phyloP scores from a whole-genome alignment of 1,140 invertebrate genomes.

The Laodelphax striatellus region DNA sequence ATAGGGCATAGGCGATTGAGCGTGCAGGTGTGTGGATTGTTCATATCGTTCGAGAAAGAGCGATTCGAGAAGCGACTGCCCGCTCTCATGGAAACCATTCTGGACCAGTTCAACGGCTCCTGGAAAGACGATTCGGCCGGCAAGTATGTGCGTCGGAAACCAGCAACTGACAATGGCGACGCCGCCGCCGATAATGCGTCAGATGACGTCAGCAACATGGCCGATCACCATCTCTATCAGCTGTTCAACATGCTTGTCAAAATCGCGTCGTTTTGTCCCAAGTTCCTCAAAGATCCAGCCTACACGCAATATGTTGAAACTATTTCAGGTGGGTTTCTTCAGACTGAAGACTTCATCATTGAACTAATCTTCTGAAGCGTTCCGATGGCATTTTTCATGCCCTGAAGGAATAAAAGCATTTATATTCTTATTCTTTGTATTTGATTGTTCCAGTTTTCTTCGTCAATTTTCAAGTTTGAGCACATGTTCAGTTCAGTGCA shows the following conservation, averaged over 20 bases:
- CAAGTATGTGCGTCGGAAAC: conserved; percentile 30
- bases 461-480: no score
- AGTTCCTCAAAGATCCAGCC: conserved; percentile 36
- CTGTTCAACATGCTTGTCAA: conserved; percentile 49
- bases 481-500: no score
- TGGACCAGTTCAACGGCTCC: conserved; percentile 32
- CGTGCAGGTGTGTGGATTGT: conserved; percentile 49
- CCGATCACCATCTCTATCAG: conserved; percentile 61
- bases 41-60: conserved; percentile 55
- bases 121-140: conserved; percentile 19
- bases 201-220: conserved; percentile 28
- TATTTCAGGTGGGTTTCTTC: conserved; percentile 37
- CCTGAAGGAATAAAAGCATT: no score
- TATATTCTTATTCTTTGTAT: no score
- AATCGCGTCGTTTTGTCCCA: conserved; percentile 39
- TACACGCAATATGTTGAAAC: conserved; percentile 32
- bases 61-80: conserved; percentile 49
- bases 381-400: no score
- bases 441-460: no score
- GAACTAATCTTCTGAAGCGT: no score
- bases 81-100: conserved; percentile 42
- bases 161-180: not conserved
- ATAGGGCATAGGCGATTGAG: conserved; percentile 41
- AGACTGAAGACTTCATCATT: not conserved
- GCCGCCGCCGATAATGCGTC: conserved; percentile 3